phyloP scores from a whole-genome alignment of 2,113 vertebrate species.

The Onychorhynchus coronatus region DNA sequence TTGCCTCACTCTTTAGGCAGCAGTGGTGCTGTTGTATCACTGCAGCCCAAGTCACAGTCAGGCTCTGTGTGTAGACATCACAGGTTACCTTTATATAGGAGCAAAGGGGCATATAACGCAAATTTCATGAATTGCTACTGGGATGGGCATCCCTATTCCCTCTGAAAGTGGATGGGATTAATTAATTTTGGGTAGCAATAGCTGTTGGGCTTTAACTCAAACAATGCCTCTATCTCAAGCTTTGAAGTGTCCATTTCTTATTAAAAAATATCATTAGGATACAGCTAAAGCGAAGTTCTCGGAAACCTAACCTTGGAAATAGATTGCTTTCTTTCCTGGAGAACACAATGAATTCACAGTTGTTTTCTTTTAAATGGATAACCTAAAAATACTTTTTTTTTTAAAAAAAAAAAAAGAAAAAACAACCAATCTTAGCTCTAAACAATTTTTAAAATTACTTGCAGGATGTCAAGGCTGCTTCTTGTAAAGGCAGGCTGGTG shows the following conservation, averaged over 20 bases:
- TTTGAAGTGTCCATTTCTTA: slow-evolving; percentile 5
- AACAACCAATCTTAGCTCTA: background rate
- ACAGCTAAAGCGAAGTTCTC: background rate
- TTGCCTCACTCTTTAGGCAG: background rate
- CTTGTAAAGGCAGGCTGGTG: background rate
- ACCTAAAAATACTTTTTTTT: background rate
- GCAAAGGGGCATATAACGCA: background rate
- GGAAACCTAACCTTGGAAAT: background rate
- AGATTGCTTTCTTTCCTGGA: background rate
- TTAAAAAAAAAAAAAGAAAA: background rate
- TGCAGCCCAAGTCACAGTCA: accelerated
- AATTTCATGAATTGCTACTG: background rate
- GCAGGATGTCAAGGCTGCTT: background rate
- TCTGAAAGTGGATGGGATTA: background rate
- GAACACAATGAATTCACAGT: background rate
- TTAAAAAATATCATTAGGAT: background rate
- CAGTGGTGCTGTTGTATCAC: background rate
- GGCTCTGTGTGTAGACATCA: background rate
- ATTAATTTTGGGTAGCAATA: background rate
- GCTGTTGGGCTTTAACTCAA: background rate
- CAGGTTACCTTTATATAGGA: background rate
- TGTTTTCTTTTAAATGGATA: background rate
- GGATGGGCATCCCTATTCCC: background rate
- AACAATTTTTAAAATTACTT: background rate
- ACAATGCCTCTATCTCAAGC: background rate